A percentile compares a stretch with the other conserved stretches of the same genome.
These are phyloP conservation scores for Andrena cerasifolii DNA, from an alignment of 1,140 invertebrate genomes.

Conservation along the genomic window DNA sequence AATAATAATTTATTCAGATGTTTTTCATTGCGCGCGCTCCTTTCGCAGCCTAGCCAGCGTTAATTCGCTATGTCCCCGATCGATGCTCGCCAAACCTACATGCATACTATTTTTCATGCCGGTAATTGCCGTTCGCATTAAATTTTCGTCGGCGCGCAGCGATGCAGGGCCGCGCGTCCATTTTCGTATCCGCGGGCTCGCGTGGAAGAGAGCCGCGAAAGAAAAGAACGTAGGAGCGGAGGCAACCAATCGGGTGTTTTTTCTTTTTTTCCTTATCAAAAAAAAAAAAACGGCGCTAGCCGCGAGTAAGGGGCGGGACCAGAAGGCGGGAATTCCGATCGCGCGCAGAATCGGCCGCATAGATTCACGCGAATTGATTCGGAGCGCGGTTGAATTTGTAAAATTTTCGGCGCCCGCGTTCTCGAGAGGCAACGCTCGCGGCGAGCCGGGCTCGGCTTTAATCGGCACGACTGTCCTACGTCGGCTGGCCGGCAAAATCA, in stretches of 20 bases:
- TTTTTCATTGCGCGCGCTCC: constrained; percentile 70
- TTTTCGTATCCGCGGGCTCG: no score
- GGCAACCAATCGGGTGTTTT: background rate
- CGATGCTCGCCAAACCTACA: constrained; percentile 31
- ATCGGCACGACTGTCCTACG: constrained; percentile 32
- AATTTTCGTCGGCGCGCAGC: no score
- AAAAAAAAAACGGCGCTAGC: background rate
- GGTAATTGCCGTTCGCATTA: no score
- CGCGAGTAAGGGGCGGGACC: no score
- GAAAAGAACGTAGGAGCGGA: background rate
- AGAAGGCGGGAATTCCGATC: constrained; percentile 38
- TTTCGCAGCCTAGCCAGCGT: constrained; percentile 51
- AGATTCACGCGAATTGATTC: constrained; percentile 65
- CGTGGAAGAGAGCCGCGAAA: no score
- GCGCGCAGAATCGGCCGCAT: constrained; percentile 28
- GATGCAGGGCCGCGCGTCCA: no score
- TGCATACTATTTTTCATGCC: no score
- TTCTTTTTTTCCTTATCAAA: background rate
- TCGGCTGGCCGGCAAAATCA: constrained; percentile 54
- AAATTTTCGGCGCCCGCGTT: constrained; percentile 65
- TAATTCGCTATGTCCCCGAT: constrained; percentile 51
- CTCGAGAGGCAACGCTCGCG: constrained; percentile 38
- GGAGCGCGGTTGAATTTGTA: constrained; percentile 77
- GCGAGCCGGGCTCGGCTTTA: constrained; percentile 15
- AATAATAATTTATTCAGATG: constrained; percentile 80